Percentiles rank a stretch among this genome's conserved stretches.
phyloP scores from a whole-genome alignment of 2,113 vertebrate genomes.

The Tachuris rubrigastra region DNA sequence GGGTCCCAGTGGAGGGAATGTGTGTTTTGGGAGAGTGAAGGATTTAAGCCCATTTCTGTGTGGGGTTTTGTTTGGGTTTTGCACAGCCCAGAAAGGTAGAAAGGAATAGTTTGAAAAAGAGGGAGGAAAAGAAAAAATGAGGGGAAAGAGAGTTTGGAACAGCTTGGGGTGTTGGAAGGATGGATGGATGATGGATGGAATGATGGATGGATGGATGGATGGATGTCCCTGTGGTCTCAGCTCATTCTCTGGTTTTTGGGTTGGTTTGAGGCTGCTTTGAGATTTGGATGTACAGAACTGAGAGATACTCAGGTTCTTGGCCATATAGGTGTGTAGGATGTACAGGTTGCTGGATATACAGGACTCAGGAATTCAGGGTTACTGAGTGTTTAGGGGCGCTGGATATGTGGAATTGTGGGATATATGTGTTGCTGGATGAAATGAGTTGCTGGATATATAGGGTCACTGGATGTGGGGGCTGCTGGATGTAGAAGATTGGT shows the following conservation, averaged over 20 bases:
- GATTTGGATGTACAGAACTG: neutral
- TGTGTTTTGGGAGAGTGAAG: neutral
- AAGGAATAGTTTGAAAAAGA: neutral
- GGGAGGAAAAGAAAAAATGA: neutral
- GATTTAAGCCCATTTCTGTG: neutral
- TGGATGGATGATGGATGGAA: neutral
- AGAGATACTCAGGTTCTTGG: neutral
- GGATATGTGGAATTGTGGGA: neutral
- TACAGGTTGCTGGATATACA: neutral
- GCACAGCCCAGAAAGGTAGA: neutral
- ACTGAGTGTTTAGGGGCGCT: neutral
- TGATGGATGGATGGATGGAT: neutral
- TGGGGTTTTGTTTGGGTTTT: neutral
- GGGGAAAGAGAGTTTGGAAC: neutral
- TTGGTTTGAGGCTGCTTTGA: neutral
- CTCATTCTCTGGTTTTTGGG: neutral
- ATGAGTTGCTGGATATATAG: too few species aligned
- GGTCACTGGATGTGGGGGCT: too few species aligned
- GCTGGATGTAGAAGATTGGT: neutral
- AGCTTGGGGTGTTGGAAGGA: neutral
- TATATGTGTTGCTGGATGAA: too few species aligned
- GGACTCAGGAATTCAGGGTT: neutral
- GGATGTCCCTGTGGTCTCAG: neutral
- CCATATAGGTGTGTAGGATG: neutral
- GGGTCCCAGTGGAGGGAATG: rapidly evolving